Percentiles rank a stretch among this genome's conserved stretches.
These are phyloP conservation scores for Parascotia fuliginaria DNA, from an alignment of 2,888 invertebrate species.

Conservation along the genomic window DNA sequence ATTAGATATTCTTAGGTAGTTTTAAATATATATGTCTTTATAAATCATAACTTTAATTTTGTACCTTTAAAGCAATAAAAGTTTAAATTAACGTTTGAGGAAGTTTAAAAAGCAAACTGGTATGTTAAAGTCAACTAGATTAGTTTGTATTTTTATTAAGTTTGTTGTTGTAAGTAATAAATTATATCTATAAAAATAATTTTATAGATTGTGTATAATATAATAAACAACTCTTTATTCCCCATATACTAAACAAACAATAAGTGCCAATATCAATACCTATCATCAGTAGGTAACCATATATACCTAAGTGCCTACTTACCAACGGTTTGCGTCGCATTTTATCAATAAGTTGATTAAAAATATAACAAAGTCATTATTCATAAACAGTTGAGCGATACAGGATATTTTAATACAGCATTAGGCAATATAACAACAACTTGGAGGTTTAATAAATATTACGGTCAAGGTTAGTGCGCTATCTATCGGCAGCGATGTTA, in stretches of 20 bases:
- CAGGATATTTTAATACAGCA: conserved; percentile 2
- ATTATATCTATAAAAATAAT: too few species aligned
- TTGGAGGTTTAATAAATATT: conserved; percentile 12
- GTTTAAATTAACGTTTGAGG: neutral
- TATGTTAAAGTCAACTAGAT: neutral
- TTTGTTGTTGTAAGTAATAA: too few species aligned
- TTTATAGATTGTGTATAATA: too few species aligned
- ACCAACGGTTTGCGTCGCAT: too few species aligned
- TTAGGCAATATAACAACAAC: conserved; percentile 1
- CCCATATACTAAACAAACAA: too few species aligned
- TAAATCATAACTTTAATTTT: too few species aligned
- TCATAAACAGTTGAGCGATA: neutral
- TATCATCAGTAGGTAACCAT: neutral
- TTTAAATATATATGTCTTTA: too few species aligned
- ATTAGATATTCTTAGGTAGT: neutral
- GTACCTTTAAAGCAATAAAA: too few species aligned
- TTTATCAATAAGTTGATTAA: neutral
- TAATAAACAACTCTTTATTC: too few species aligned
- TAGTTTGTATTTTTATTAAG: too few species aligned
- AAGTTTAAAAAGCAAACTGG: neutral
- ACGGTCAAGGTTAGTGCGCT: conserved; percentile 47
- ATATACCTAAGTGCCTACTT: too few species aligned
- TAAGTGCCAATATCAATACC: neutral
- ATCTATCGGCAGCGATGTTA: conserved; percentile 50
- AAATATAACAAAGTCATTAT: neutral